Evolutionary conservation across 2,888 invertebrate genomes (phyloP).

Genomic region (Acholoe squamosa): DNA sequence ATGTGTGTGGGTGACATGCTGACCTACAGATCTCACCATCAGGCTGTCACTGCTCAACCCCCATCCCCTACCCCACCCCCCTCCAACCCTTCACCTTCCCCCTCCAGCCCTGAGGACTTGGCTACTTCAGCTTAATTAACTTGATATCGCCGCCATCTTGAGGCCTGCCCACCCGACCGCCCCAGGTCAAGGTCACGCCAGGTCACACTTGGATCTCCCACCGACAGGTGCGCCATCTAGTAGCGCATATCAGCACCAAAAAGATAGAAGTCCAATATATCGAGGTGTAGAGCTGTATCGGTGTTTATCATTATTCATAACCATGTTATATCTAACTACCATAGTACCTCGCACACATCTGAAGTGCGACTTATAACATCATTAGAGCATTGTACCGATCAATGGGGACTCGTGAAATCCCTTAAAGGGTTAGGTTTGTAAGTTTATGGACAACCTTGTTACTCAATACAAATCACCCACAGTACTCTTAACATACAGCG

Average conservation of each 20-base stretch:
- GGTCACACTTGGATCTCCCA: constrained; percentile 44
- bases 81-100: constrained; percentile 18
- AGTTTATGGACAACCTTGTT: too few species aligned
- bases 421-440: too few species aligned
- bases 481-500: too few species aligned
- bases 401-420: too few species aligned
- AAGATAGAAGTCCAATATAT: not conserved
- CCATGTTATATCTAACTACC: too few species aligned
- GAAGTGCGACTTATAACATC: too few species aligned
- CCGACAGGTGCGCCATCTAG: constrained; percentile 47
- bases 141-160: constrained; percentile 47
- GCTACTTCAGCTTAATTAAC: constrained; percentile 34
- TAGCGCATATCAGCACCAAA: not conserved
- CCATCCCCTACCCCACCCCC: not conserved
- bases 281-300: not conserved
- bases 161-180: constrained; percentile 34
- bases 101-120: not conserved
- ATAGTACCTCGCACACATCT: too few species aligned
- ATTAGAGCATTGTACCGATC: too few species aligned
- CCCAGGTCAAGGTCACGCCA: constrained; percentile 28
- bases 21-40: constrained; percentile 26
- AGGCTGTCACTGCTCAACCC: constrained; percentile 22
- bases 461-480: too few species aligned
- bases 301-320: too few species aligned
- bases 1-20: constrained; percentile 17